These are phyloP conservation scores for Drepana falcataria DNA, from an alignment of 2,888 invertebrate genomes.

Conservation along the genomic window DNA sequence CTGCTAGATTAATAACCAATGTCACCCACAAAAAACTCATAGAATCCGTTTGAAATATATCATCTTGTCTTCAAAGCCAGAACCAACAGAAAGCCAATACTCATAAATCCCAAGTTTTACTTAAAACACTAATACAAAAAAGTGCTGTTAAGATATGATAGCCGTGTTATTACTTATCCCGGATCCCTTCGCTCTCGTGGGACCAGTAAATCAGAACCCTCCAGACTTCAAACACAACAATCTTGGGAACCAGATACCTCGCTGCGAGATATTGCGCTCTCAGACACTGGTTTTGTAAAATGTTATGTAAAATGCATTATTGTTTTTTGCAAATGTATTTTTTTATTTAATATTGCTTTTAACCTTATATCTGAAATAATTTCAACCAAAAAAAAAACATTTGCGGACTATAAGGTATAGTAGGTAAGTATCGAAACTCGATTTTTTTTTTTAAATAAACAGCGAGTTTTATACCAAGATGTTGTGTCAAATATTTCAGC, in stretches of 20 bases:
- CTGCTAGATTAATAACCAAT: no score
- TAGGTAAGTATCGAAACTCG: no score
- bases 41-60: slow-evolving; percentile 2
- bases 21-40: no score
- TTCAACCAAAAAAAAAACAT: no score
- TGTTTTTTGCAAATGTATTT: not conserved
- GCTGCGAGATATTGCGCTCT: slow-evolving; percentile 36
- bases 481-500: no score
- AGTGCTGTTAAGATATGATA: slow-evolving; percentile 49
- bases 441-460: no score
- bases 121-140: slow-evolving; percentile 40
- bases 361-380: no score
- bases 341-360: no score
- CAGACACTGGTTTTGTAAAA: slow-evolving; percentile 25
- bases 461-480: no score
- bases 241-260: slow-evolving; percentile 45
- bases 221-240: slow-evolving; percentile 53
- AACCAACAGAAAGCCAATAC: slow-evolving; percentile 16
- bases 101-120: slow-evolving; percentile 37
- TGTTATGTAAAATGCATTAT: slow-evolving; percentile 4
- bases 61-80: not conserved
- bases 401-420: no score
- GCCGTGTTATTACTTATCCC: slow-evolving; percentile 48
- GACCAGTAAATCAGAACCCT: slow-evolving; percentile 56
- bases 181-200: slow-evolving; percentile 26